Evolutionary conservation across 2,888 invertebrate genomes (phyloP).

Genomic region (Drepana falcataria): DNA sequence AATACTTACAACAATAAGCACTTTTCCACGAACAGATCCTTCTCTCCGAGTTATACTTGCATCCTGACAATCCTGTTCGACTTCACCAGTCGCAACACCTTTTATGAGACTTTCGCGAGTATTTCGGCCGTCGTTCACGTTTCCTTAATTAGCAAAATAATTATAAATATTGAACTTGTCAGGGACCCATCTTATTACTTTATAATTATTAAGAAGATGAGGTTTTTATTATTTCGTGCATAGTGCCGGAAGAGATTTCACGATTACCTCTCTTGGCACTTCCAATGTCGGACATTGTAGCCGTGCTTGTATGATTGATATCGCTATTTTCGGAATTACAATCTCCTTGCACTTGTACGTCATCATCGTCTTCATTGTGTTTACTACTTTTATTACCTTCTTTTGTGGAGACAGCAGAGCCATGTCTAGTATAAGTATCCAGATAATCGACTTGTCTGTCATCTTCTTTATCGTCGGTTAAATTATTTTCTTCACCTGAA

Average conservation of each 20-base stretch:
- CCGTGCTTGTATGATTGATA: slow-evolving; percentile 54
- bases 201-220: slow-evolving; percentile 46
- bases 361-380: slow-evolving; percentile 75
- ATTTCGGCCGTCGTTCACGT: slow-evolving; percentile 63
- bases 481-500: slow-evolving; percentile 7
- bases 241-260: slow-evolving; percentile 66
- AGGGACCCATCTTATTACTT: slow-evolving; percentile 65
- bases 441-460: slow-evolving; percentile 6
- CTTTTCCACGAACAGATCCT: slow-evolving; percentile 57
- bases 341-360: slow-evolving; percentile 73
- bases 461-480: slow-evolving; percentile 3
- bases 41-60: slow-evolving; percentile 65
- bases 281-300: slow-evolving; percentile 55
- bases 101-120: slow-evolving; percentile 72
- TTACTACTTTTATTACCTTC: slow-evolving; percentile 65
- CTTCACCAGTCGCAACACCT: slow-evolving; percentile 69
- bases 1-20: slow-evolving; percentile 70
- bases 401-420: slow-evolving; percentile 28
- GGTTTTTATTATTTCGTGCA: slow-evolving; percentile 62
- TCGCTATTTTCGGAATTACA: slow-evolving; percentile 62
- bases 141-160: slow-evolving; percentile 78
- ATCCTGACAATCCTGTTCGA: slow-evolving; percentile 70
- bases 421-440: slow-evolving; percentile 19
- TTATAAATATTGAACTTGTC: slow-evolving; percentile 73
- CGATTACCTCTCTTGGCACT: slow-evolving; percentile 68